Evolutionary conservation across 2,113 vertebrate species (phyloP).

Genomic region (Campylorhamphus procurvoides): DNA sequence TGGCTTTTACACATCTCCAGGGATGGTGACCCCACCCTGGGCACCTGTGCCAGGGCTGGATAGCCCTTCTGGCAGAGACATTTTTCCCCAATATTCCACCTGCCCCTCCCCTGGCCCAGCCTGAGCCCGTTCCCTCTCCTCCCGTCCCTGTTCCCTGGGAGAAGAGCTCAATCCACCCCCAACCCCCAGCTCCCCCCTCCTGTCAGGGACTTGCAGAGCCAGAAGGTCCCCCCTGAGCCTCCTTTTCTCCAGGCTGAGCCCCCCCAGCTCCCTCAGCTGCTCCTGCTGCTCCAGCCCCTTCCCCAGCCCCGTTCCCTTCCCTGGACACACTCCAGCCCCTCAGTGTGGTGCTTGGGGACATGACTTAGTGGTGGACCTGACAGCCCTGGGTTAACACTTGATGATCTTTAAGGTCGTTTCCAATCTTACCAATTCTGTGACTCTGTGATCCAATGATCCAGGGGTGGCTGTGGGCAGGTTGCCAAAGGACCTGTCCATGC

Average conservation of each 20-base stretch:
- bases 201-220: not conserved
- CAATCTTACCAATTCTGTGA: not conserved
- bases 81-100: fast-evolving
- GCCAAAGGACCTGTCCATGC: not conserved
- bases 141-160: not conserved
- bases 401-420: not conserved
- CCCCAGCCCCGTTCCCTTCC: not conserved
- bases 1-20: not conserved
- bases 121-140: not conserved
- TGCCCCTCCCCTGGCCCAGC: fast-evolving
- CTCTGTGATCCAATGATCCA: not conserved
- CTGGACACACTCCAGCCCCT: not conserved
- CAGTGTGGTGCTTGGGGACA: not conserved
- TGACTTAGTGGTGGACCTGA: no score
- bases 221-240: not conserved
- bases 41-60: not conserved
- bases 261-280: not conserved
- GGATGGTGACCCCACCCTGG: not conserved
- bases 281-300: not conserved
- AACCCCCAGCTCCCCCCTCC: not conserved
- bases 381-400: not conserved
- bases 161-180: not conserved
- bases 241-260: not conserved
- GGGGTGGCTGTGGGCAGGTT: not conserved
- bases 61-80: fast-evolving